These are phyloP conservation scores for Dryococelus australis DNA, from an alignment of 2,888 invertebrate genomes.

Conservation along the genomic window DNA sequence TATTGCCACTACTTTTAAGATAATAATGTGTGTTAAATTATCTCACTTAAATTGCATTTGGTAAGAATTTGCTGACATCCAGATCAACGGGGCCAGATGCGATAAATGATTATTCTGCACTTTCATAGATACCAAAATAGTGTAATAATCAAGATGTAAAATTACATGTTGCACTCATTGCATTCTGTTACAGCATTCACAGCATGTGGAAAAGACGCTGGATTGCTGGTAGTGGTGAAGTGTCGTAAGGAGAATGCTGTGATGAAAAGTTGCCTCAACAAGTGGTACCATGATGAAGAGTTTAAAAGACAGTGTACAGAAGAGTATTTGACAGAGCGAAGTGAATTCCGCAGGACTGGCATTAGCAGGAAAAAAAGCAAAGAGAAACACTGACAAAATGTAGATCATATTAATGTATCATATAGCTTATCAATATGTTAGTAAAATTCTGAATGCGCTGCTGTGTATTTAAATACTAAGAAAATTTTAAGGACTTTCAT, in stretches of 20 bases:
- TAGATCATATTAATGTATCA: background rate
- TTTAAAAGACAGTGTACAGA: constrained; percentile 78
- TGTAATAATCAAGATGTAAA: too few species aligned
- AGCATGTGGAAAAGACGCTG: constrained; percentile 73
- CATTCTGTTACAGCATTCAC: constrained; percentile 59
- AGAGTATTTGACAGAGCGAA: constrained; percentile 81
- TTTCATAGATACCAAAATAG: too few species aligned
- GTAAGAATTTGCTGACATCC: too few species aligned
- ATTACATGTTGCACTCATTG: background rate
- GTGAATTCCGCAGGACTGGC: constrained; percentile 84
- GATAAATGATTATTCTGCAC: too few species aligned
- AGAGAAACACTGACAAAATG: background rate
- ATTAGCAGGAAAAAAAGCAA: constrained; percentile 64
- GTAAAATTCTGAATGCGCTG: background rate
- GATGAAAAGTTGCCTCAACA: constrained; percentile 73
- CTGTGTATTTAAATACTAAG: too few species aligned
- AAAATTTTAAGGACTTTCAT: too few species aligned
- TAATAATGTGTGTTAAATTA: too few species aligned
- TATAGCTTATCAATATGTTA: background rate
- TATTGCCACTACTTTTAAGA: too few species aligned
- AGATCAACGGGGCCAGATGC: too few species aligned
- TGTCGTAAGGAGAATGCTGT: constrained; percentile 76
- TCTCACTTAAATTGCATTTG: too few species aligned
- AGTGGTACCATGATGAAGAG: constrained; percentile 80
- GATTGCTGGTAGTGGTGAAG: constrained; percentile 73